Conservation (phyloP, 2,113 vertebrate genomes). For the Ellobius talpinus region DNA sequence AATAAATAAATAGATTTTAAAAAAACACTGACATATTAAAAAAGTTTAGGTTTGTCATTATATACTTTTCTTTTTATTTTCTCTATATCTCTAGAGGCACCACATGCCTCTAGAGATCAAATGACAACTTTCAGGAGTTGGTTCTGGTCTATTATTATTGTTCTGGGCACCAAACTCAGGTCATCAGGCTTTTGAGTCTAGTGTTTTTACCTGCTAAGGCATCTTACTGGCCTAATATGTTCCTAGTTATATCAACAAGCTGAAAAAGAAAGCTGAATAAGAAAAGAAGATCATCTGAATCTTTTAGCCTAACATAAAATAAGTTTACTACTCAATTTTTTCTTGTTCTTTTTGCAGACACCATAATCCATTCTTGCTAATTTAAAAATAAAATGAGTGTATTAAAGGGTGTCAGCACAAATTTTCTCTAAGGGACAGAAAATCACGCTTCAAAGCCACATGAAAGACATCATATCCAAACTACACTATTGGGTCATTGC, state of each 20-base stretch:
- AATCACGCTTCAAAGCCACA: neutral
- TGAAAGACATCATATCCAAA: neutral
- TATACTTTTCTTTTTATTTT: neutral
- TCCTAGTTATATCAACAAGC: neutral
- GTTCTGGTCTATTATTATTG: neutral
- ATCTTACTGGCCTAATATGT: neutral
- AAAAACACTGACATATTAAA: too few relatives aligned
- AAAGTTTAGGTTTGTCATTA: neutral
- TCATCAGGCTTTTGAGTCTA: neutral
- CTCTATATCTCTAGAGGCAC: too few relatives aligned
- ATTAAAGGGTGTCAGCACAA: too few relatives aligned
- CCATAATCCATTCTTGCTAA: slow-evolving; percentile 29
- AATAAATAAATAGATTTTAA: too few relatives aligned
- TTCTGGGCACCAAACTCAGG: neutral
- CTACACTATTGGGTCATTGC: too few relatives aligned
- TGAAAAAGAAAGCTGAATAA: neutral
- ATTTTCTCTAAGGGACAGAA: neutral
- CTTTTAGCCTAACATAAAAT: neutral
- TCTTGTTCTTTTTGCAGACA: slow-evolving; percentile 8
- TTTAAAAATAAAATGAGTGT: slow-evolving; percentile 24
- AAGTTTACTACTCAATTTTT: neutral
- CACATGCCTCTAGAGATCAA: neutral
- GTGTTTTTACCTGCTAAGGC: neutral
- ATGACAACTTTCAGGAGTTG: neutral
- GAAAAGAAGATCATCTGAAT: slow-evolving; percentile 17